phyloP scores from a whole-genome alignment of 2,888 invertebrate genomes.

The Lithophane socia region DNA sequence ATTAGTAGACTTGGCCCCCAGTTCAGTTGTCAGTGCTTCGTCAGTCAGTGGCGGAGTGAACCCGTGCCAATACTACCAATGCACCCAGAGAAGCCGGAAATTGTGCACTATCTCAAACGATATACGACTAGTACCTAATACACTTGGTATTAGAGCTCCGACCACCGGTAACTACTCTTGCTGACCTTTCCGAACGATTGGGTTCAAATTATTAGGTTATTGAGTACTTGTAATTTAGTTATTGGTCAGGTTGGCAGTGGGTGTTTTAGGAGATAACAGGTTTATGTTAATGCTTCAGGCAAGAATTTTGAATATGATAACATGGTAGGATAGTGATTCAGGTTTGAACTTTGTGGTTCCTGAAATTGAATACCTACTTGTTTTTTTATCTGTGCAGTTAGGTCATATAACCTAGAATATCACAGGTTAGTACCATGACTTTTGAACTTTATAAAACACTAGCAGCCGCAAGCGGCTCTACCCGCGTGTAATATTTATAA shows the following conservation, averaged over 20 bases:
- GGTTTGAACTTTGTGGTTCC: not conserved
- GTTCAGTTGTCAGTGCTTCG: not conserved
- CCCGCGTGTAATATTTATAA: no score
- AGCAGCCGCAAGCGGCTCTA: no score
- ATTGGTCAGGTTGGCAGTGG: conserved; percentile 11
- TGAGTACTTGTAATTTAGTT: conserved; percentile 40
- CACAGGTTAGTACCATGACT: no score
- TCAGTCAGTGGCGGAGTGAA: not conserved
- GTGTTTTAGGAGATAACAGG: conserved; percentile 15
- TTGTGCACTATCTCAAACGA: conserved; percentile 15
- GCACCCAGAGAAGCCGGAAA: conserved; percentile 8
- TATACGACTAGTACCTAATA: conserved; percentile 13
- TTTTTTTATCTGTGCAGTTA: not conserved
- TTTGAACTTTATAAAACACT: not conserved
- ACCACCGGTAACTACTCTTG: conserved; percentile 2
- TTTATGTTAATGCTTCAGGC: conserved; percentile 4
- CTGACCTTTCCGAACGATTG: conserved; percentile 38
- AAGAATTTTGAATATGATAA: not conserved
- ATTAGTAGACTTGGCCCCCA: no score
- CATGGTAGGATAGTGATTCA: not conserved
- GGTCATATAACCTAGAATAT: not conserved
- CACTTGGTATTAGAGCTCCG: conserved; percentile 25
- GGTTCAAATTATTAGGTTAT: conserved; percentile 38
- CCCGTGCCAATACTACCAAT: not conserved
- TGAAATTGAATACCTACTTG: not conserved